Percentiles rank a stretch among this genome's conserved stretches.
These are phyloP conservation scores for Drosophila quinaria DNA, from an alignment of 2,888 invertebrate genomes.

Conservation along the genomic window DNA sequence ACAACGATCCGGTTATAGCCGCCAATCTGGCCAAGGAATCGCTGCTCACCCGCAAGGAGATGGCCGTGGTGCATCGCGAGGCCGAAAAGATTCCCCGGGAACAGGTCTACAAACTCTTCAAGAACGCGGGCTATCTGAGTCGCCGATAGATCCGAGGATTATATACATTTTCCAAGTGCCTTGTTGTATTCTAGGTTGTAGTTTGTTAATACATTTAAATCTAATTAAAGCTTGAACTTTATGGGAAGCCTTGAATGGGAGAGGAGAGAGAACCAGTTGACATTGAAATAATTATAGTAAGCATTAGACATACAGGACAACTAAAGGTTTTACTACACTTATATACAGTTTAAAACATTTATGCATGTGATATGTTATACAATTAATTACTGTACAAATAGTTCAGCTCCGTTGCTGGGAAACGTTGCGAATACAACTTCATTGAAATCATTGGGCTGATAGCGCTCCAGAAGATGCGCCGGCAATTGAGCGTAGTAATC, in stretches of 20 bases:
- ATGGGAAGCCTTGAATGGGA: background rate
- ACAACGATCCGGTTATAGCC: conserved; percentile 91
- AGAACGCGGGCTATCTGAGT: conserved; percentile 88
- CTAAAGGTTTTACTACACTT: conserved; percentile 38
- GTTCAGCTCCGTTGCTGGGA: conserved; percentile 84
- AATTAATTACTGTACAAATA: conserved; percentile 60
- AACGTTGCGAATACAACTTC: conserved; percentile 90
- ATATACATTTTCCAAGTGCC: conserved; percentile 67
- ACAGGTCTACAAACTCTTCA: conserved; percentile 91
- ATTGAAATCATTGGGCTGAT: conserved; percentile 86
- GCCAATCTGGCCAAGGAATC: conserved; percentile 92
- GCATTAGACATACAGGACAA: background rate
- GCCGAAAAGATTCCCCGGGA: conserved; percentile 93
- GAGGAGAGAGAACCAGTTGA: background rate
- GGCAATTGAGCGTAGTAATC: conserved; percentile 89
- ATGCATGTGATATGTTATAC: background rate
- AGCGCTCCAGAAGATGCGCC: conserved; percentile 83
- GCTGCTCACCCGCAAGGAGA: conserved; percentile 92
- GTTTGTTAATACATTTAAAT: conserved; percentile 61
- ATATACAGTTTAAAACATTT: conserved; percentile 36
- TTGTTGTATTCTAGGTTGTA: conserved; percentile 74
- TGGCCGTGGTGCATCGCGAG: conserved; percentile 91
- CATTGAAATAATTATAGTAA: background rate
- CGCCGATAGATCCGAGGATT: conserved; percentile 64
- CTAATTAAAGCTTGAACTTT: background rate